These are phyloP conservation scores for Petaurus breviceps DNA, from an alignment of 2,113 vertebrate genomes.

Conservation along the genomic window DNA sequence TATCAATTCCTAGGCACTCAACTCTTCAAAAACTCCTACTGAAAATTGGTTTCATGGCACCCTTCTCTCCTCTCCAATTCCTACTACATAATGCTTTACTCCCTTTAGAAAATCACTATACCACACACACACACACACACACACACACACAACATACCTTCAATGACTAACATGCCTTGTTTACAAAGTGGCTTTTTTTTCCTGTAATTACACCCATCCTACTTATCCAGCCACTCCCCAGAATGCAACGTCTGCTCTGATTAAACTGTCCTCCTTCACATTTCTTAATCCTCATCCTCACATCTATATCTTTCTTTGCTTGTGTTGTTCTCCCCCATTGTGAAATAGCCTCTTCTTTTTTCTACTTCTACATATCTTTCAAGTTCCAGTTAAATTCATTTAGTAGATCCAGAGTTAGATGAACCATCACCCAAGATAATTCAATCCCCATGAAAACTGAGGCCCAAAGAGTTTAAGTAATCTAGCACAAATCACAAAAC, in stretches of 20 bases:
- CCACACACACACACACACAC: not conserved
- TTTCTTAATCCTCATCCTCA: not conserved
- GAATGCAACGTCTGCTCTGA: not conserved
- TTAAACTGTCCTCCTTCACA: not conserved
- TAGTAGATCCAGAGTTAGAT: not conserved
- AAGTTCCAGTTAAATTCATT: not conserved
- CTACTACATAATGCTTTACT: not conserved
- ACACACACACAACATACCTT: too few relatives aligned
- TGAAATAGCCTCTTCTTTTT: not conserved
- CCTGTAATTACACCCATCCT: not conserved
- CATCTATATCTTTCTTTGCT: not conserved
- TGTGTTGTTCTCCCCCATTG: not conserved
- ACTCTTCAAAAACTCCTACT: not conserved
- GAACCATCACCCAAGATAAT: too few relatives aligned
- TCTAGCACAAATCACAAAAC: not conserved
- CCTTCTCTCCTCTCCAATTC: not conserved
- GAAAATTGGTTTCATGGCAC: not conserved
- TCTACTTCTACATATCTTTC: not conserved
- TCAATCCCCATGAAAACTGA: not conserved
- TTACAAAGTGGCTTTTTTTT: not conserved
- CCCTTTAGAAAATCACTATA: not conserved
- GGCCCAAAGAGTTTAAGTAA: not conserved
- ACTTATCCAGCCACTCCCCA: not conserved
- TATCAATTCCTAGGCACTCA: not conserved
- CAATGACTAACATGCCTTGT: not conserved